These are phyloP conservation scores for Drosophila aldrichi DNA, from an alignment of 2,888 invertebrate genomes.

Conservation along the genomic window DNA sequence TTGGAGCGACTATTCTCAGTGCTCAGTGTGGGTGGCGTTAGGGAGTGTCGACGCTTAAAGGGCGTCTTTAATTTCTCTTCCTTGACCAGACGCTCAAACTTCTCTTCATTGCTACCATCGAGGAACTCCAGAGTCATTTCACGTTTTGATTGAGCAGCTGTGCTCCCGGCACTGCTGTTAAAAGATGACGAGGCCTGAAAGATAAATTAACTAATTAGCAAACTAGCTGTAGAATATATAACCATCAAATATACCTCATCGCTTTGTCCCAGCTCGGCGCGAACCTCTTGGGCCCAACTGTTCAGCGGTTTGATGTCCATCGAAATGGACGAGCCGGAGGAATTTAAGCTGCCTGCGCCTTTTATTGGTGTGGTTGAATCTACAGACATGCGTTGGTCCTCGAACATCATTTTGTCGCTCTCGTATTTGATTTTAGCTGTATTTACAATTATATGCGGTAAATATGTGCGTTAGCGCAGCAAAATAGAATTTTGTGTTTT, in stretches of 20 bases:
- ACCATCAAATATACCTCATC: constrained; percentile 55
- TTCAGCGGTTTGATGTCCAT: constrained; percentile 56
- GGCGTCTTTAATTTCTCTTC: constrained; percentile 85
- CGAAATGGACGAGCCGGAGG: constrained; percentile 60
- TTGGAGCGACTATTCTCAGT: constrained; percentile 79
- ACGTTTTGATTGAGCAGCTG: constrained; percentile 44
- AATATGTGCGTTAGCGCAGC: background rate
- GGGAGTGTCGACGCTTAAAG: constrained; percentile 84
- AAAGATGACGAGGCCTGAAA: constrained; percentile 60
- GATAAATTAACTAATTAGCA: background rate
- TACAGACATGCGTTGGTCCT: constrained; percentile 63
- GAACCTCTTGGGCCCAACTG: constrained; percentile 81
- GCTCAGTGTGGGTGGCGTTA: constrained; percentile 73
- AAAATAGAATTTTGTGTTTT: constrained; percentile 33
- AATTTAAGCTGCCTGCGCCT: constrained; percentile 61
- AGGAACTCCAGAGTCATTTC: constrained; percentile 78
- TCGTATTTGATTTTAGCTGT: constrained; percentile 4
- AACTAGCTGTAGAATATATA: background rate
- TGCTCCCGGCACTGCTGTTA: constrained; percentile 67
- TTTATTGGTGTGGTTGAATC: constrained; percentile 54
- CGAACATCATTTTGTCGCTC: constrained; percentile 56
- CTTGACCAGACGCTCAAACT: constrained; percentile 83
- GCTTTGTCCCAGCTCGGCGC: constrained; percentile 64
- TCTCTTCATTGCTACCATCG: constrained; percentile 84
- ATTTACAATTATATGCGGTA: background rate